Evolutionary conservation across 2,888 invertebrate species (phyloP), one percentile per base, ranked within the genome.

Genomic region (Myathropa florea): DNA sequence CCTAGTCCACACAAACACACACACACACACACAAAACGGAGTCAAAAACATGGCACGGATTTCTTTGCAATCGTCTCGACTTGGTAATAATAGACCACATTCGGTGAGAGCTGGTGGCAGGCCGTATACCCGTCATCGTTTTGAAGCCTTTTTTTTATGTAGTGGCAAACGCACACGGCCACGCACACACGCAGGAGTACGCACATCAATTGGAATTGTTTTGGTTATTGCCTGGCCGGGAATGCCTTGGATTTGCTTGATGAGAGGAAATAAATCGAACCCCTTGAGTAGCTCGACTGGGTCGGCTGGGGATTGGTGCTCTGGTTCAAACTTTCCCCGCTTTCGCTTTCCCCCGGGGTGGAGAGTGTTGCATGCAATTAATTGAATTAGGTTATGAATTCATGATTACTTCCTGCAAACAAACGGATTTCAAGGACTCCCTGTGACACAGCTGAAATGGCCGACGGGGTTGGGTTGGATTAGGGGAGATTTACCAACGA

Each of bases 31-130:
- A 46, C 7, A 61, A 12, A 70, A 63, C 26, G 72, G 59, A 67
- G 14, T 68, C 28, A 10, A 30, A 55, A 72, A 65, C 73, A 80
- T 80, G 73, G 80, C 67, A 80, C 73, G 73, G 61, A 80, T 73
- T 72, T 65, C 36, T 57, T 57, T 57, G 57, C 57, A 57, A 57
- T 57, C 23, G 14, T 6, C 12, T 71, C 12, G 18, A 18, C 64
- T 46, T n/a, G 71, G 14, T 70, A 70, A 33, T 79, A 83, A 83
- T 75, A 79, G 79, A 75, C 60, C 33, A 30, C 72, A 61, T 46
- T 46, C 18, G 46, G 46, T 46, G 46, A 18, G 46, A 7, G 46
- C n/a, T n/a, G n/a, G 7, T 46, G 46, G 46, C 18, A 46, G 18
- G 18, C 46, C 46, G 46, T 46, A 18, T 18, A 46, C 4, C 46